Percentiles rank a stretch among this genome's conserved stretches.
Evolutionary conservation across 2,113 vertebrate genomes (phyloP).

Genomic region (Alexandromys fortis): DNA sequence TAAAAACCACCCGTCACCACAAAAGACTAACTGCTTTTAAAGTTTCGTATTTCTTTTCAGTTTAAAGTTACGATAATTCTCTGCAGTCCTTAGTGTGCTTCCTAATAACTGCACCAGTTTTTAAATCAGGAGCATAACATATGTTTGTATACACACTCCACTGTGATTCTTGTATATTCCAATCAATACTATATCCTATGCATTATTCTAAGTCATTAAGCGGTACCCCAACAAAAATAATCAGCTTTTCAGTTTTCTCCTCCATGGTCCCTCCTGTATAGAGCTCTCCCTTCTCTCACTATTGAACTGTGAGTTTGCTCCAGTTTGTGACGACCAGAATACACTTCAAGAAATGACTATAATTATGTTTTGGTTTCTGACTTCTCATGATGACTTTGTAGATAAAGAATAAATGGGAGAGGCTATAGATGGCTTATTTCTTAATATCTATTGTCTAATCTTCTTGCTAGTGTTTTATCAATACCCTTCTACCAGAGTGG

Average conservation of each 20-base stretch:
- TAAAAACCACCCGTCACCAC: slow-evolving; percentile 6
- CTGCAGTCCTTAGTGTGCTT: background rate
- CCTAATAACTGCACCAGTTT: slow-evolving; percentile 42
- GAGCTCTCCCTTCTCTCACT: background rate
- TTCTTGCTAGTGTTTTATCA: slow-evolving; percentile 29
- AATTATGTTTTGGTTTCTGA: background rate
- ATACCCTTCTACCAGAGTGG: background rate
- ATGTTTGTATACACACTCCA: background rate
- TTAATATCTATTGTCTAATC: background rate
- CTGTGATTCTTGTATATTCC: slow-evolving; percentile 10
- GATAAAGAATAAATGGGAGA: background rate
- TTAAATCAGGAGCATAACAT: background rate
- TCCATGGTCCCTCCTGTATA: background rate
- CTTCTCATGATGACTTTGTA: background rate
- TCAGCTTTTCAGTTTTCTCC: background rate
- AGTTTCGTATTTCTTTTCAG: background rate
- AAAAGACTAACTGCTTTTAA: slow-evolving; percentile 12
- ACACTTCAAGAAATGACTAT: background rate
- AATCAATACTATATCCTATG: background rate
- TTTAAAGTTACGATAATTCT: background rate
- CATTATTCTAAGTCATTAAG: slow-evolving; percentile 19
- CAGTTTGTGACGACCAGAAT: background rate
- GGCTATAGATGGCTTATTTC: slow-evolving; percentile 6
- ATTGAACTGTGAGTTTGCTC: background rate
- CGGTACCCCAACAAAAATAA: background rate